These are phyloP conservation scores for Threskiornis aethiopicus DNA, from an alignment of 2,797 vertebrate species.

Conservation along the genomic window DNA sequence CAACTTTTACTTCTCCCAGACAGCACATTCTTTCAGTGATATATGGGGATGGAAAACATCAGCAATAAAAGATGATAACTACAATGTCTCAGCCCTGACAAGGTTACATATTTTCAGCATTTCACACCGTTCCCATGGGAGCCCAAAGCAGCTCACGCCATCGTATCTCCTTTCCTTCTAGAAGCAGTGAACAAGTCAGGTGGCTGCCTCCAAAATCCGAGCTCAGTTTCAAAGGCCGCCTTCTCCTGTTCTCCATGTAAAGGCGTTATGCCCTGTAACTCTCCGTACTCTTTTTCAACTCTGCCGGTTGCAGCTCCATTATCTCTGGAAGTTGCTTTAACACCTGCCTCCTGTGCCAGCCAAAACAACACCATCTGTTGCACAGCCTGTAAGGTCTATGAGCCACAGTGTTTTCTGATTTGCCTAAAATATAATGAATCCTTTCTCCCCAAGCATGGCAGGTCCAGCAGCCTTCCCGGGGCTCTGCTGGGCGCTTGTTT, in stretches of 20 bases:
- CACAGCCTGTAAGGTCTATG: background rate
- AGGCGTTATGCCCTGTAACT: background rate
- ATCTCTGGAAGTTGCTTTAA: slow-evolving; percentile 28
- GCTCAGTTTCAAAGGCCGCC: background rate
- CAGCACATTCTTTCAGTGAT: background rate
- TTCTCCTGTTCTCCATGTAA: background rate
- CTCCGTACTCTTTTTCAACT: slow-evolving; percentile 1
- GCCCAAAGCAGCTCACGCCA: background rate
- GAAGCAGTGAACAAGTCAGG: background rate
- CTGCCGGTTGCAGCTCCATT: background rate
- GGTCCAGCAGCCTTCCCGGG: background rate
- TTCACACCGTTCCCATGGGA: background rate
- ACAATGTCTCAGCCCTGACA: background rate
- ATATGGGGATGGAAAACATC: background rate
- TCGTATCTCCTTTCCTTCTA: background rate
- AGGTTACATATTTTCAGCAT: background rate
- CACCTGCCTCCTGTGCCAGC: slow-evolving; percentile 10
- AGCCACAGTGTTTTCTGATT: background rate
- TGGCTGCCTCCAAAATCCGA: background rate
- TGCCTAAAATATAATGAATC: slow-evolving; percentile 41
- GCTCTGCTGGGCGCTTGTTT: background rate
- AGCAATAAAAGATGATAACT: slow-evolving; percentile 10
- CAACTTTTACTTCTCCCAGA: background rate
- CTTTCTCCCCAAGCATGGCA: background rate
- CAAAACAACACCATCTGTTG: slow-evolving; percentile 49